Conservation (phyloP, 2,797 vertebrate genomes). For the Pangasius macronema region DNA sequence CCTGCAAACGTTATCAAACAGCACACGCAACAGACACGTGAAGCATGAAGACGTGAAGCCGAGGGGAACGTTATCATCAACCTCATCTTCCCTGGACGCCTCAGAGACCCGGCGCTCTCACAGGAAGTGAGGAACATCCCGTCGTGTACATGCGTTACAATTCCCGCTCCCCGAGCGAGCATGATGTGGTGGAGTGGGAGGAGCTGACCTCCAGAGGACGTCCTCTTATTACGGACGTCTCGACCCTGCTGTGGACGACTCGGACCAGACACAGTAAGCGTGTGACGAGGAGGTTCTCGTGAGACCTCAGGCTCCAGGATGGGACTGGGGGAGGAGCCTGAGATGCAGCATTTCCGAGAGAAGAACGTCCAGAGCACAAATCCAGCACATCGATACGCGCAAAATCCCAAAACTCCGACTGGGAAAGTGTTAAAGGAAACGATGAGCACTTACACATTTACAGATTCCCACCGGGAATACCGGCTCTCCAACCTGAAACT, state of each 20-base stretch:
- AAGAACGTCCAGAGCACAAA: background rate
- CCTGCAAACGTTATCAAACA: too few relatives aligned
- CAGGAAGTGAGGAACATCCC: conserved; percentile 13
- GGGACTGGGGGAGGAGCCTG: background rate
- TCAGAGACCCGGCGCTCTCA: background rate
- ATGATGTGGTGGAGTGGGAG: background rate
- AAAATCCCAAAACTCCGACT: background rate
- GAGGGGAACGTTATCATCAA: background rate
- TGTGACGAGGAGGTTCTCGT: background rate
- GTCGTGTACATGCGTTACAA: background rate
- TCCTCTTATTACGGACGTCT: background rate
- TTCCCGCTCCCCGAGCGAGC: background rate
- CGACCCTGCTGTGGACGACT: background rate
- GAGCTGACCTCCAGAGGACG: conserved; percentile 11
- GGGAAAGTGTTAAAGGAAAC: background rate
- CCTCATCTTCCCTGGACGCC: background rate
- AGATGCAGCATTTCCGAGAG: background rate
- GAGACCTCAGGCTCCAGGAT: background rate
- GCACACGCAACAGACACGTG: too few relatives aligned
- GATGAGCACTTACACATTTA: background rate
- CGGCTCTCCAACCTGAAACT: background rate
- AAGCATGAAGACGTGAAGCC: too few relatives aligned
- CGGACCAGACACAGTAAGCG: too few relatives aligned
- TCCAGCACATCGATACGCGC: too few relatives aligned
- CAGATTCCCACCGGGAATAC: background rate